These are phyloP conservation scores for Plebejus melissa DNA, from an alignment of 2,888 invertebrate genomes.

Conservation along the genomic window DNA sequence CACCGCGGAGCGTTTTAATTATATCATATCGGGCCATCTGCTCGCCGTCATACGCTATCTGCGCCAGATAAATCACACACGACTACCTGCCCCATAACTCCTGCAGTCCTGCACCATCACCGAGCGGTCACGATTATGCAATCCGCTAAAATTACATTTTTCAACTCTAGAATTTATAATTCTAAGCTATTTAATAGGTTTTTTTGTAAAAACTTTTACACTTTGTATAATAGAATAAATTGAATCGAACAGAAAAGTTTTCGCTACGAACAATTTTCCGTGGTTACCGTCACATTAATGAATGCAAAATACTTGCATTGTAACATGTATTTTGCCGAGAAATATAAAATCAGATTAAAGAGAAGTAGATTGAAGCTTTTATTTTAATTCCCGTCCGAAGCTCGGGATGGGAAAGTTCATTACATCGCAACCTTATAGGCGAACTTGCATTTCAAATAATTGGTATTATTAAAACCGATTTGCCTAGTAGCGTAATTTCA, in stretches of 20 bases:
- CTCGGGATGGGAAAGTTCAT: constrained; percentile 13
- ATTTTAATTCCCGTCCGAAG: not conserved
- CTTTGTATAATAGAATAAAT: no score
- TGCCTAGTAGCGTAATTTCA: constrained; percentile 25
- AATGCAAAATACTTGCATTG: no score
- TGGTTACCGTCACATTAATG: no score
- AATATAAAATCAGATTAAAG: not conserved
- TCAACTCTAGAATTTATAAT: not conserved
- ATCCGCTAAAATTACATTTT: constrained; percentile 24
- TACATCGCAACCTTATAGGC: constrained; percentile 7
- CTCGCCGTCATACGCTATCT: constrained; percentile 29
- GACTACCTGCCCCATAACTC: constrained; percentile 29
- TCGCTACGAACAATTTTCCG: no score
- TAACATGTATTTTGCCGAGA: not conserved
- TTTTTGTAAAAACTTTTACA: not conserved
- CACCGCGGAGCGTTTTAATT: constrained; percentile 58
- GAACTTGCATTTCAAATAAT: constrained; percentile 15
- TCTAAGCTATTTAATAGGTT: not conserved
- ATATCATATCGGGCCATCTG: constrained; percentile 56
- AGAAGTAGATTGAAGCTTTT: not conserved
- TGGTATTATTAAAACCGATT: constrained; percentile 23
- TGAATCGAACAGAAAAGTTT: no score
- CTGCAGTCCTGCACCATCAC: constrained; percentile 21
- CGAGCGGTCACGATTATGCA: constrained; percentile 31
- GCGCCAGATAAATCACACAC: constrained; percentile 30